These are phyloP conservation scores for Pteropus rufus DNA, from an alignment of 2,797 vertebrate species.

Conservation along the genomic window DNA sequence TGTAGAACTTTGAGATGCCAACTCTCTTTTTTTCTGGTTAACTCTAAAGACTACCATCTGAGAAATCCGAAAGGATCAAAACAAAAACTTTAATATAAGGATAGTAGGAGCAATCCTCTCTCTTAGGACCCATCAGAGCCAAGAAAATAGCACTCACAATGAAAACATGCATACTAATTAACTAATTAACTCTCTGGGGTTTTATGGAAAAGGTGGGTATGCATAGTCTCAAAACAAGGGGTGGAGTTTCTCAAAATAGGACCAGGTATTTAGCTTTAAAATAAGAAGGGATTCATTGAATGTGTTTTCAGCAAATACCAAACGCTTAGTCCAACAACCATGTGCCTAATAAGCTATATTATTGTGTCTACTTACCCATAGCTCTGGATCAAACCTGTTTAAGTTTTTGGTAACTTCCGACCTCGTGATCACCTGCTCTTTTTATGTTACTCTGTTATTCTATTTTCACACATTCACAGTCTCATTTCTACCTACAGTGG, in stretches of 20 bases:
- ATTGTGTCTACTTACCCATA: not conserved
- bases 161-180: not conserved
- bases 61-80: conserved; percentile 9
- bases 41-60: not conserved
- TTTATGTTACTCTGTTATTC: not conserved
- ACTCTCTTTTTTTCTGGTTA: not conserved
- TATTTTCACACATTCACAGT: not conserved
- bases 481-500: not conserved
- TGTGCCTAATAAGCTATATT: not conserved
- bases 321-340: not conserved
- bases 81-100: not conserved
- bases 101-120: not conserved
- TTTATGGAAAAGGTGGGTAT: not conserved
- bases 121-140: not conserved
- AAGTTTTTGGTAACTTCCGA: not conserved
- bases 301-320: not conserved
- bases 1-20: not conserved
- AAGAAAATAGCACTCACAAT: not conserved
- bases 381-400: not conserved
- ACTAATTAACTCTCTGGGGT: not conserved
- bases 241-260: not conserved
- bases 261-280: not conserved
- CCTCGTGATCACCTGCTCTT: not conserved
- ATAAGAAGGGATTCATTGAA: not conserved
- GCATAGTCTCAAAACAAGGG: not conserved